A percentile compares a stretch with the other conserved stretches of the same genome.
Evolutionary conservation across 2,888 invertebrate genomes (phyloP).

Genomic region (Seira musarum): DNA sequence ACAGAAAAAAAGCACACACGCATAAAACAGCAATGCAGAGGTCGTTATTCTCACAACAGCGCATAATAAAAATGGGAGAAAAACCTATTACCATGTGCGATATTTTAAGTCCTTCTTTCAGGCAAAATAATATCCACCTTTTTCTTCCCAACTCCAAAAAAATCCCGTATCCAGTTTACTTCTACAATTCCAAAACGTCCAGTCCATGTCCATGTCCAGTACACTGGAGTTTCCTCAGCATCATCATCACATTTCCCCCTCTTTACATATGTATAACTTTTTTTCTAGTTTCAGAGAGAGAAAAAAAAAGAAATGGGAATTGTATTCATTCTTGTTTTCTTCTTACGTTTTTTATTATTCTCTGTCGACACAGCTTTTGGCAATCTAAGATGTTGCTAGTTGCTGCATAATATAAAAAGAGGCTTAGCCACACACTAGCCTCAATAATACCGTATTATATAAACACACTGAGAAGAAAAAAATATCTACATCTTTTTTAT

Average conservation of each 20-base stretch:
- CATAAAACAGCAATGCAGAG: constrained; percentile 26
- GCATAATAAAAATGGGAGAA: constrained; percentile 32
- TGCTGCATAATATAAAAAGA: constrained; percentile 53
- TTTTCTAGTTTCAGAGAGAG: too few species aligned
- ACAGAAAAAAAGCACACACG: background rate
- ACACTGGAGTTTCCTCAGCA: background rate
- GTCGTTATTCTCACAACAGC: constrained; percentile 31
- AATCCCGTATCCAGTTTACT: too few species aligned
- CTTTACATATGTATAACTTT: constrained; percentile 54
- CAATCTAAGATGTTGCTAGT: constrained; percentile 50
- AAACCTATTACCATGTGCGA: constrained; percentile 35
- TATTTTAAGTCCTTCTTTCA: constrained; percentile 37
- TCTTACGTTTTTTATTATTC: constrained; percentile 26
- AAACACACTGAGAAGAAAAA: too few species aligned
- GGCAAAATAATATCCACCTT: constrained; percentile 21
- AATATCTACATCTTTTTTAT: too few species aligned
- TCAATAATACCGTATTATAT: constrained; percentile 26
- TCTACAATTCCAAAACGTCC: too few species aligned
- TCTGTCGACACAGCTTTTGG: constrained; percentile 43
- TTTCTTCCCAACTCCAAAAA: background rate
- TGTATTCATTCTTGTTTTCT: constrained; percentile 37
- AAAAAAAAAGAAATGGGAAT: constrained; percentile 50
- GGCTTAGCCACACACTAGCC: constrained; percentile 28
- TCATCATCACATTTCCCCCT: constrained; percentile 35
- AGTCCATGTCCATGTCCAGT: constrained; percentile 8